These are phyloP conservation scores for Tenthredo amoena DNA, from an alignment of 2,888 invertebrate species.

Conservation along the genomic window DNA sequence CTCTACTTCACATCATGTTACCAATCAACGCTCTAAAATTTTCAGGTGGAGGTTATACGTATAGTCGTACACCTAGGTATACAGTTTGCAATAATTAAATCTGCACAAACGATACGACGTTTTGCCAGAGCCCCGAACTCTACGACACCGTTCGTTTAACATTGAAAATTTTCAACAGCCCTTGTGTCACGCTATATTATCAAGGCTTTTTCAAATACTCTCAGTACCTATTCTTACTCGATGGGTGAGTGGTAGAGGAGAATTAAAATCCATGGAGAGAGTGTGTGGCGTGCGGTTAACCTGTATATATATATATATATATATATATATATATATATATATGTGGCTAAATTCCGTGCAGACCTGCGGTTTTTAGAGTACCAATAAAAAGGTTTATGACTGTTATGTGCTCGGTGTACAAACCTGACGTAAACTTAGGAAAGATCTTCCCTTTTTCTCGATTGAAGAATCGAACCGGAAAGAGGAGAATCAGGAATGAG, in stretches of 20 bases:
- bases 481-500: not conserved
- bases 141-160: not conserved
- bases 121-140: not conserved
- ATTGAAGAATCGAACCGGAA: not conserved
- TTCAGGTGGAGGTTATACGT: not conserved
- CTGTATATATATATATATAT: not conserved
- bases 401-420: not conserved
- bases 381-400: not conserved
- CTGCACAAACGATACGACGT: not conserved
- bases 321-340: not conserved
- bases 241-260: not conserved
- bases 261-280: not conserved
- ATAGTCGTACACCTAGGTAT: not conserved
- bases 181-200: not conserved
- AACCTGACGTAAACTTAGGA: not conserved
- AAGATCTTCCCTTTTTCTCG: not conserved
- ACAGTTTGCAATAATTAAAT: conserved; percentile 3
- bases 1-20: not conserved
- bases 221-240: not conserved
- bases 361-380: not conserved
- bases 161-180: not conserved
- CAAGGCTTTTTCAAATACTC: not conserved
- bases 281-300: not conserved
- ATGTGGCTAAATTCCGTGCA: not conserved
- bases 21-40: conserved; percentile 17